Percentiles rank a stretch among this genome's conserved stretches.
Evolutionary conservation across 2,888 invertebrate genomes (phyloP).

Genomic region (Rhimphoctona megacephalus): DNA sequence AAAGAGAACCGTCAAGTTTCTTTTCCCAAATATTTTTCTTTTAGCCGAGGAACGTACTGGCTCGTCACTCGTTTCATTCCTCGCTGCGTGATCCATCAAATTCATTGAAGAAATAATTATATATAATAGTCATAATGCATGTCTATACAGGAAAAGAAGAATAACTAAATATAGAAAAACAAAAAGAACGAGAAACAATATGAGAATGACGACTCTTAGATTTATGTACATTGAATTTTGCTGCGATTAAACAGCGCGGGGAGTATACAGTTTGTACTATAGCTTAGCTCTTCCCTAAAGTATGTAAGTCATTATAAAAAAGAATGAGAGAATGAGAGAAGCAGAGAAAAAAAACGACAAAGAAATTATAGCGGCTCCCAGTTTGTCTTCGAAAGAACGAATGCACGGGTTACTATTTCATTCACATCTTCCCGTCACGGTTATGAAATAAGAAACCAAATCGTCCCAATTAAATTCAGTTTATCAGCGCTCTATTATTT

Average conservation of each 20-base stretch:
- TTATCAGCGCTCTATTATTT: not conserved
- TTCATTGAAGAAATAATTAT: conserved; percentile 21
- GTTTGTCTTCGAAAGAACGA: conserved; percentile 44
- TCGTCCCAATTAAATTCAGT: conserved; percentile 28
- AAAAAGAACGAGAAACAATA: conserved; percentile 22
- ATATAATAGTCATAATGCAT: conserved; percentile 35
- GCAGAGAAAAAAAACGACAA: not conserved
- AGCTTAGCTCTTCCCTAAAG: conserved; percentile 63
- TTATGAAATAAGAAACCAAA: conserved; percentile 16
- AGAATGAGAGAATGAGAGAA: not conserved
- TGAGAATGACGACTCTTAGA: conserved; percentile 24
- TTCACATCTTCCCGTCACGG: conserved; percentile 64
- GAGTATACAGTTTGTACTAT: conserved; percentile 57
- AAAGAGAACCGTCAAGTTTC: conserved; percentile 34
- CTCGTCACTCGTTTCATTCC: not conserved
- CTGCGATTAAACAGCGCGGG: conserved; percentile 24
- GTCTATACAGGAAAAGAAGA: conserved; percentile 34
- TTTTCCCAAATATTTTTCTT: conserved; percentile 36
- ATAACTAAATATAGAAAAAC: not conserved
- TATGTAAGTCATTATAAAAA: conserved; percentile 39
- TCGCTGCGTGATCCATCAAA: conserved; percentile 32
- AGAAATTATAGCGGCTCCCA: conserved; percentile 29
- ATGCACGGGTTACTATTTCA: conserved; percentile 60
- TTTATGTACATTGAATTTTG: conserved; percentile 62
- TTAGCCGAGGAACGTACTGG: conserved; percentile 15